Evolutionary conservation across 35 echinoderm and acorn worm genomes (phyloP).

Genomic region (Strongylocentrotus purpuratus): DNA sequence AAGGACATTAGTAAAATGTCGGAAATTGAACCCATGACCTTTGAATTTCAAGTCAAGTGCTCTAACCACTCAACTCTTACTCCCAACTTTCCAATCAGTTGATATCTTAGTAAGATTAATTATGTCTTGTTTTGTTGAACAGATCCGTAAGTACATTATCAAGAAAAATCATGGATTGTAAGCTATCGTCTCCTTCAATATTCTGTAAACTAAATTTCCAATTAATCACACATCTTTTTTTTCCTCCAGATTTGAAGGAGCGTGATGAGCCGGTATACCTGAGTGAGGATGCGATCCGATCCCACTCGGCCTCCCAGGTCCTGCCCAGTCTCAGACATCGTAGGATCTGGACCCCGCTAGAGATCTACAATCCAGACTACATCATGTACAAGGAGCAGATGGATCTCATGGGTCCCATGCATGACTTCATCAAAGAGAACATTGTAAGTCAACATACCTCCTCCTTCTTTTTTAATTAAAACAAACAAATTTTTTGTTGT

Average conservation of each 20-base stretch:
- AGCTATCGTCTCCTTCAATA: too few relatives aligned
- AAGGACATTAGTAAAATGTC: too few relatives aligned
- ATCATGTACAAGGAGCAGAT: slow-evolving; percentile 61
- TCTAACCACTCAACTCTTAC: too few relatives aligned
- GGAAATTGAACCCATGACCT: too few relatives aligned
- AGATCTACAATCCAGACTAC: slow-evolving; percentile 88
- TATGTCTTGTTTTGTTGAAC: too few relatives aligned
- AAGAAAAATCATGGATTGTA: too few relatives aligned
- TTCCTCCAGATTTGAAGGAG: slow-evolving; percentile 47
- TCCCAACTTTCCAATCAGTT: too few relatives aligned
- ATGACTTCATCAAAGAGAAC: slow-evolving; percentile 78
- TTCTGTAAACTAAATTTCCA: too few relatives aligned
- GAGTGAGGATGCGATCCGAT: slow-evolving; percentile 37
- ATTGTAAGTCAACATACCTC: slow-evolving; percentile 77
- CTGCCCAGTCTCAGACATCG: slow-evolving; percentile 49
- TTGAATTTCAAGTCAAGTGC: too few relatives aligned
- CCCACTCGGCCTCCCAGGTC: slow-evolving; percentile 56
- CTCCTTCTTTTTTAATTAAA: neutral
- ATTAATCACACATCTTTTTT: neutral
- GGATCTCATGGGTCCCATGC: slow-evolving; percentile 55
- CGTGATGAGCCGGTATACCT: slow-evolving; percentile 20
- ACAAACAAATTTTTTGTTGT: too few relatives aligned
- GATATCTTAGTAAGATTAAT: too few relatives aligned
- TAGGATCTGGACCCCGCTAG: slow-evolving; percentile 76
- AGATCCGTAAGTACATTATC: too few relatives aligned